A percentile compares a stretch with the other conserved stretches of the same genome.
phyloP scores from a whole-genome alignment of 2,888 invertebrate species.

The Chesias legatella region DNA sequence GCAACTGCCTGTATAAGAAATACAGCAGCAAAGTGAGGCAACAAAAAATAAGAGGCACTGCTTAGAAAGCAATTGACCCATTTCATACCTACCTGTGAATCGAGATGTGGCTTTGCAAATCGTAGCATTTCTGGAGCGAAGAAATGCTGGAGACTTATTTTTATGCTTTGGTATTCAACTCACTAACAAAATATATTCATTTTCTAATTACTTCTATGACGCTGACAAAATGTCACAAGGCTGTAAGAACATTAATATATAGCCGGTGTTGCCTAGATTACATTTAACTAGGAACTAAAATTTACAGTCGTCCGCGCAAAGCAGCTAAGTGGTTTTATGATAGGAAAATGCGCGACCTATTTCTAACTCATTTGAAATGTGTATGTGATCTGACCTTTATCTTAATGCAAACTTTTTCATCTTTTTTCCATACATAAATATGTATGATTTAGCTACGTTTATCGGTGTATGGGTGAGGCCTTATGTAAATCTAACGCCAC shows the following conservation, averaged over 20 bases:
- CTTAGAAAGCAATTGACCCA: slow-evolving; percentile 33
- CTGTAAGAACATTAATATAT: no score
- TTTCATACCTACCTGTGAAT: slow-evolving; percentile 28
- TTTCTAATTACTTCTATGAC: no score
- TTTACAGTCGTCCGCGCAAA: no score
- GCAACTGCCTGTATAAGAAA: slow-evolving; percentile 7
- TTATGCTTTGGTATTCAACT: no score
- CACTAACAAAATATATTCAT: no score
- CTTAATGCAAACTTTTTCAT: slow-evolving; percentile 22
- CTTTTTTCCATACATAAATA: slow-evolving; percentile 26
- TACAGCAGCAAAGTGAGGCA: slow-evolving; percentile 17
- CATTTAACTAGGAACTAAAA: no score
- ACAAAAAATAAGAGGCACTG: slow-evolving; percentile 19
- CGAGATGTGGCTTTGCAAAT: slow-evolving; percentile 17
- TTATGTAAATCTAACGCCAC: slow-evolving; percentile 33
- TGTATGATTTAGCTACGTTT: slow-evolving; percentile 26
- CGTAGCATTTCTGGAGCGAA: slow-evolving; percentile 25
- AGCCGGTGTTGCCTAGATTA: no score
- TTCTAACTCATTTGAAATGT: slow-evolving; percentile 1
- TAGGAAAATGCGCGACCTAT: not conserved
- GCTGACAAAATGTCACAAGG: no score
- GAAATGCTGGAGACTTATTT: slow-evolving; percentile 1
- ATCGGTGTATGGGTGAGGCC: slow-evolving; percentile 24
- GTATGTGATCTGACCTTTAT: slow-evolving; percentile 15
- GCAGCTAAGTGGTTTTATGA: slow-evolving; percentile 3